phyloP scores from a whole-genome alignment of 2,888 invertebrate species.

The Caenorhabditis sinica region DNA sequence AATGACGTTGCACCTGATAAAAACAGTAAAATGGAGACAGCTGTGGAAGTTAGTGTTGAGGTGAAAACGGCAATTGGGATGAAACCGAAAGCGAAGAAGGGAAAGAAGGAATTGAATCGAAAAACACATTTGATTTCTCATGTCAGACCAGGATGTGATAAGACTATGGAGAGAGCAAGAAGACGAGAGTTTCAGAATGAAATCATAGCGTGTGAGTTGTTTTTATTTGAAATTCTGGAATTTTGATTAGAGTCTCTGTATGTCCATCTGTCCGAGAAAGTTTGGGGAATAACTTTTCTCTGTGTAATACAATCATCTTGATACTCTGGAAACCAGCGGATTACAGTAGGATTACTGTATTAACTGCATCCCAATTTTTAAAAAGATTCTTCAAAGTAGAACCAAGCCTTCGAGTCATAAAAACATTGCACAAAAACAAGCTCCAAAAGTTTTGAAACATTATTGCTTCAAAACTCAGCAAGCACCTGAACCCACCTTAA shows the following conservation, averaged over 20 bases:
- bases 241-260: too few species aligned
- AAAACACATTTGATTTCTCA: slow-evolving; percentile 41
- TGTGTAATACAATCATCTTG: too few species aligned
- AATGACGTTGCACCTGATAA: slow-evolving; percentile 16
- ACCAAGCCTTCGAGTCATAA: too few species aligned
- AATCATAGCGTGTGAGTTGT: slow-evolving; percentile 26
- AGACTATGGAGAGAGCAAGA: not conserved
- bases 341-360: too few species aligned
- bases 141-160: slow-evolving; percentile 23
- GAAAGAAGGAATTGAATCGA: slow-evolving; percentile 11
- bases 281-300: too few species aligned
- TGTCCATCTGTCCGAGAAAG: too few species aligned
- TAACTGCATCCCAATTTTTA: too few species aligned
- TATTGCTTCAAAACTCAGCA: not conserved
- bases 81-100: slow-evolving; percentile 3
- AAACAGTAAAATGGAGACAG: slow-evolving; percentile 1
- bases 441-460: too few species aligned
- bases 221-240: too few species aligned
- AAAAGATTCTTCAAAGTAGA: too few species aligned
- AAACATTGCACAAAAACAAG: too few species aligned
- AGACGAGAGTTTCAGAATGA: slow-evolving; percentile 21
- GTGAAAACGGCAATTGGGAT: slow-evolving; percentile 1
- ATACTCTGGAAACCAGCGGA: too few species aligned
- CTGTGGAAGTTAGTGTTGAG: not conserved
- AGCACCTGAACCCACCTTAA: not conserved